These are phyloP conservation scores for Cistogaster globosa DNA, from an alignment of 2,888 invertebrate species.

Conservation along the genomic window DNA sequence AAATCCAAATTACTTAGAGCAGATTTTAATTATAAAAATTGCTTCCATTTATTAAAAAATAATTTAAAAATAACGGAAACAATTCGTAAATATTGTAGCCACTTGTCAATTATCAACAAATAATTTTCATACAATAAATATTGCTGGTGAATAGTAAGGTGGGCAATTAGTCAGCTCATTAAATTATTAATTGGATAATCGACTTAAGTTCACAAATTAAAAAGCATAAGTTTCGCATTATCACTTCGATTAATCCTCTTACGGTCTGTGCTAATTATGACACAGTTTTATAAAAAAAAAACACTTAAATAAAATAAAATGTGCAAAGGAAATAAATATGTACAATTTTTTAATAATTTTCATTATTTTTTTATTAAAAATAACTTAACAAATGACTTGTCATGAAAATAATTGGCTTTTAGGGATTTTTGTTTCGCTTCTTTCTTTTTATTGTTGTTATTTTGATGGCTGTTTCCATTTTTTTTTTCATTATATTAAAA, in stretches of 20 bases:
- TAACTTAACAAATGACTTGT: conserved; percentile 1
- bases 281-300: conserved; percentile 1
- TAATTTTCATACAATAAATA: not conserved
- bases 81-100: too few species aligned
- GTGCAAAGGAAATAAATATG: not conserved
- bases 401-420: conserved; percentile 43
- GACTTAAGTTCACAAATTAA: conserved; percentile 26
- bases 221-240: not conserved
- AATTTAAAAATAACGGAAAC: too few species aligned
- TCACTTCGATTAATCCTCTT: conserved; percentile 33
- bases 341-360: too few species aligned
- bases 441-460: not conserved
- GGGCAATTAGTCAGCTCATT: conserved; percentile 21
- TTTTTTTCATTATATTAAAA: conserved; percentile 3
- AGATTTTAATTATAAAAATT: too few species aligned
- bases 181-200: conserved; percentile 16
- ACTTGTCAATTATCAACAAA: not conserved
- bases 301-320: too few species aligned
- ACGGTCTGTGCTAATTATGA: conserved; percentile 12
- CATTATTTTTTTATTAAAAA: not conserved
- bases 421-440: not conserved
- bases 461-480: not conserved
- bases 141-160: not conserved
- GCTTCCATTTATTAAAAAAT: too few species aligned
- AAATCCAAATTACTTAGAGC: not conserved